Evolutionary conservation across 2,888 invertebrate species (phyloP), one percentile per base, ranked within the genome.

Genomic region (Hypsopygia costalis): DNA sequence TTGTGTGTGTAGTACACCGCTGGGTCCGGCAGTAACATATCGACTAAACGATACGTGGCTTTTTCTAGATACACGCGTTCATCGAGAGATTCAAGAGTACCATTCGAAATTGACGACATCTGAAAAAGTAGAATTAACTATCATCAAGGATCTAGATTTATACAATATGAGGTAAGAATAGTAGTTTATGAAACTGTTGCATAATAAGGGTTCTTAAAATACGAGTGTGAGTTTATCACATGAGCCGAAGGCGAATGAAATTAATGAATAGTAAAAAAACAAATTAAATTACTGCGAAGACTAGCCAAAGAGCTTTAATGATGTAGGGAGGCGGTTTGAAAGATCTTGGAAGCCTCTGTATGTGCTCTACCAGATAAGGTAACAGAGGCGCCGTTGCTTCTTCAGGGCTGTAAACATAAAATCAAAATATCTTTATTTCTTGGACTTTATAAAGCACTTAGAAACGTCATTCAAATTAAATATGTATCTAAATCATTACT

Each of bases 81-180:
- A 16, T 77, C 73, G 11, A 88, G 46, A 0, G 85, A 78, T 34
- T 68, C 60, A 2, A 81, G 44, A 9, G 79, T 62, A 1, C 64
- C 65, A 41, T 81, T 81, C 4, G 86, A 86, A 66, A 86, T 68
- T 11, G 81, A 62, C 12, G 86, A 79, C 86, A 86, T 87, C 87
- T 87, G 45, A 6, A 43, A 35, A 7, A 25, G 28, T 35, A 40
- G 42, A 36, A 38, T n/a, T n/a, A n/a, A n/a, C n/a, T n/a, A n/a
- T n/a, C n/a, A n/a, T n/a, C n/a, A n/a, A n/a, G n/a, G n/a, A n/a
- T n/a, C n/a, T n/a, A n/a, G n/a, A n/a, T n/a, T n/a, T n/a, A n/a
- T n/a, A n/a, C n/a, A n/a, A n/a, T n/a, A n/a, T n/a, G n/a, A n/a
- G n/a, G n/a, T n/a, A n/a, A n/a, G n/a, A n/a, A n/a, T n/a, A n/a